Percentiles rank a stretch among this genome's conserved stretches.
Evolutionary conservation across 2,888 invertebrate species (phyloP).

Genomic region (Drosophila koepferae): DNA sequence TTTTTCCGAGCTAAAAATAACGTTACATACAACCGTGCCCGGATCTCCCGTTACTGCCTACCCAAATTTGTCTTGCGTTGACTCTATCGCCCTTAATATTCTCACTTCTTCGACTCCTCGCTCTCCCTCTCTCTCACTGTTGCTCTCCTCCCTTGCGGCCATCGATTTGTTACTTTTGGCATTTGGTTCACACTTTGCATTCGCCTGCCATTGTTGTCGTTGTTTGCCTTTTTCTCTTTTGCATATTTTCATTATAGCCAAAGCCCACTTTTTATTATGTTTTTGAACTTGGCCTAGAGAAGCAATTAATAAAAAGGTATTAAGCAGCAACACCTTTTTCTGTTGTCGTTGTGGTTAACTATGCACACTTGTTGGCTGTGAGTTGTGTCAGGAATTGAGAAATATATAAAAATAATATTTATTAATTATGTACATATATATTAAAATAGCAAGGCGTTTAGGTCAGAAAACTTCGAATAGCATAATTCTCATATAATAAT

Average conservation of each 20-base stretch:
- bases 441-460: too few relatives aligned
- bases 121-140: neutral
- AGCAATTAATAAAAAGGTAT: conserved; percentile 6
- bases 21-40: conserved; percentile 26
- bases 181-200: conserved; percentile 27
- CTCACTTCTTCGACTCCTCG: conserved; percentile 10
- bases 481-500: too few relatives aligned
- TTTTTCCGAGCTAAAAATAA: conserved; percentile 61
- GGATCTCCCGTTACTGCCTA: conserved; percentile 29
- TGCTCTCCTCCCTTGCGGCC: conserved; percentile 3
- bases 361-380: neutral
- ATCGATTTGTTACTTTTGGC: conserved; percentile 28
- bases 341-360: neutral
- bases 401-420: too few relatives aligned
- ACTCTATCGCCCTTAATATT: conserved; percentile 29
- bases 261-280: conserved; percentile 8
- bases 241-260: conserved; percentile 3
- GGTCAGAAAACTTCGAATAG: too few relatives aligned
- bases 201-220: neutral
- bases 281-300: conserved; percentile 21
- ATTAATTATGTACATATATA: too few relatives aligned
- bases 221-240: neutral
- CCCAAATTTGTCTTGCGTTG: conserved; percentile 38
- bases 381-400: neutral
- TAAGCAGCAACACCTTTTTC: neutral